These are phyloP conservation scores for Clangula hyemalis DNA, from an alignment of 2,797 vertebrate species.

Conservation along the genomic window DNA sequence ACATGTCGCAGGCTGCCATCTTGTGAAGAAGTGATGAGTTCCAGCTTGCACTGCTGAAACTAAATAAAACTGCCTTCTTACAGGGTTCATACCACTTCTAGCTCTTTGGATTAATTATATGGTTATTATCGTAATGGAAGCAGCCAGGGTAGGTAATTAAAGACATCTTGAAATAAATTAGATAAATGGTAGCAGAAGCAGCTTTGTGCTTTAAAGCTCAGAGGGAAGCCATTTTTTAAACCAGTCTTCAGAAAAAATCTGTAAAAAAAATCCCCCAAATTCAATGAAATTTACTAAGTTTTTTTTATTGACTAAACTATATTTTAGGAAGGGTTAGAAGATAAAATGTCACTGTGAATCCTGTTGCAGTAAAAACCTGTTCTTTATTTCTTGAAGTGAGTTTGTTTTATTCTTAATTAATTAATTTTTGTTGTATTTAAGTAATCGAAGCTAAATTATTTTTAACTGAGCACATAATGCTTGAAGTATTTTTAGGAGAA, in stretches of 20 bases:
- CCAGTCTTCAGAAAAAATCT: background rate
- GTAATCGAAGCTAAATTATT: background rate
- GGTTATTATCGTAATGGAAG: slow-evolving; percentile 35
- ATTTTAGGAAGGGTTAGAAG: background rate
- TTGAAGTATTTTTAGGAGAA: background rate
- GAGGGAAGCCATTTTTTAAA: background rate
- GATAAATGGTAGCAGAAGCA: slow-evolving; percentile 19
- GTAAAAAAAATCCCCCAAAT: background rate
- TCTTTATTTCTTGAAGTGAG: background rate
- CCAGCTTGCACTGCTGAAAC: background rate
- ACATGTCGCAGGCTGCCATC: background rate
- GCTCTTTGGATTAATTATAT: slow-evolving; percentile 35
- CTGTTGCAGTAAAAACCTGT: background rate
- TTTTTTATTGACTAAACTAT: background rate
- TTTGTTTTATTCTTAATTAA: background rate
- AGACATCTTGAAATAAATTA: slow-evolving; percentile 54
- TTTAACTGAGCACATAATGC: background rate
- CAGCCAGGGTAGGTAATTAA: slow-evolving; percentile 22
- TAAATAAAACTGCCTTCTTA: background rate
- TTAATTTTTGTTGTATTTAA: background rate
- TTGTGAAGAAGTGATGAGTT: background rate
- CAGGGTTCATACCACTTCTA: background rate
- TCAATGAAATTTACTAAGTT: background rate
- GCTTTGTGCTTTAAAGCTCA: background rate
- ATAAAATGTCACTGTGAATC: background rate